Base-by-base conservation (phyloP, 1,140 invertebrate species). In the Trachymyrmex septentrionalis region DNA sequence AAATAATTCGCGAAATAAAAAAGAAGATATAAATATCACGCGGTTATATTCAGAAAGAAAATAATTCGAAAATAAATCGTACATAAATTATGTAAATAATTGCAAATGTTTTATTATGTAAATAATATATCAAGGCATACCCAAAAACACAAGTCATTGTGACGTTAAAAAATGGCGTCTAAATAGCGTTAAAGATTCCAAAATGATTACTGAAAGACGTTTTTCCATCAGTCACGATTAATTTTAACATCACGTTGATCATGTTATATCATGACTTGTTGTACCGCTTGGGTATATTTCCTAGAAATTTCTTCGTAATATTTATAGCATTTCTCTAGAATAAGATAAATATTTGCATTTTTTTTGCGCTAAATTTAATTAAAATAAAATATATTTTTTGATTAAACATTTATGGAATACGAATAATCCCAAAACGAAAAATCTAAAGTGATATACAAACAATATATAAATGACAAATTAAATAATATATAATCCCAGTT, bases 311-410 rank as follows among this genome's bases (percentile, higher is more conserved):
- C 4, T 10, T 73, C 27, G 16, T 7, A 27, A 34, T 50, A 19
- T 72, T 27, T 19, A 30, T 16, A n/a, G 19, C 30, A 72, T 30
- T 21, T 44, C 2, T 24, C n/a, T 27, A 5, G 30, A 30, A 53
- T 3, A 19, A 50, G 10, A 55, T n/a, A 27, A 72, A 73, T 34
- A 57, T 55, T 30, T n/a, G 24, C 4, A 0, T 3, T 69, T 30
- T 30, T 69, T 69, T 69, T 16, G 4, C 5, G n/a, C 6, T 4
- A 14, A 27, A 50, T 50, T 53, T 72, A 27, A 55, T 55, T 73
- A 1, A n/a, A 53, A 53, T 53, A 72, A 55, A 73, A 55, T 34
- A 73, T 21, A 73, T 55, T 55, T 75, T 75, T 38, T 14, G 3
- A 57, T 57, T 38, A 59, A 59, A 75, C 7, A 38, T 57, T 75